Evolutionary conservation across 1,140 invertebrate genomes (phyloP).

Genomic region (Plectus sambesii): DNA sequence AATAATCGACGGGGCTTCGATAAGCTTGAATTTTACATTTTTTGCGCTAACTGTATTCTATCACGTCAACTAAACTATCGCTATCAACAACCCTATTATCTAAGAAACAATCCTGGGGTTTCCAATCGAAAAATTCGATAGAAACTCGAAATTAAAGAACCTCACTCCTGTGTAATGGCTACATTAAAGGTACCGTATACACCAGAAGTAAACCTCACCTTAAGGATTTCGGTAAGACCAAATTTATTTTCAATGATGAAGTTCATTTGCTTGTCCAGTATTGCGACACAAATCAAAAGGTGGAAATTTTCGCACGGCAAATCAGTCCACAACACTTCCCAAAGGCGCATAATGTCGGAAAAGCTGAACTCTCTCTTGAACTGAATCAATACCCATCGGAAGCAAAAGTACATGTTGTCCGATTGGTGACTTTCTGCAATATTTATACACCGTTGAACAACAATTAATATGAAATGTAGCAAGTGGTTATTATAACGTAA

Average conservation of each 20-base stretch:
- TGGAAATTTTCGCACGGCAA: slow-evolving; percentile 69
- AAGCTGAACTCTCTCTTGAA: slow-evolving; percentile 58
- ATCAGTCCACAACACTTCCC: slow-evolving; percentile 50
- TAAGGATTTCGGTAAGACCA: slow-evolving; percentile 88
- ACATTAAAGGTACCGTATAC: background rate
- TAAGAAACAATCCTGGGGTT: too few species aligned
- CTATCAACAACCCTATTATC: too few species aligned
- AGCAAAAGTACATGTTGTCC: slow-evolving; percentile 96
- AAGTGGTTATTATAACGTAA: slow-evolving; percentile 8
- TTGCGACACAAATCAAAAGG: slow-evolving; percentile 73
- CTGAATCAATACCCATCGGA: slow-evolving; percentile 62
- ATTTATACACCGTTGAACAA: slow-evolving; percentile 10
- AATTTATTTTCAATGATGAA: slow-evolving; percentile 75
- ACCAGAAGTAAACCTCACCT: slow-evolving; percentile 54
- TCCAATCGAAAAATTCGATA: too few species aligned
- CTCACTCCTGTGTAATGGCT: background rate
- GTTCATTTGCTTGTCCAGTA: slow-evolving; percentile 73
- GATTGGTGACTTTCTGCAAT: slow-evolving; percentile 72
- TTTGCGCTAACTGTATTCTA: too few species aligned
- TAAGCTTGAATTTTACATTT: too few species aligned
- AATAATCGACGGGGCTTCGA: too few species aligned
- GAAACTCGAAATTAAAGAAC: too few species aligned
- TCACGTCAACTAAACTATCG: too few species aligned
- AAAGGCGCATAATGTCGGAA: slow-evolving; percentile 51
- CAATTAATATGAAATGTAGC: background rate